These are phyloP conservation scores for Leptinotarsa juncta DNA, from an alignment of 2,888 invertebrate genomes.

Conservation along the genomic window DNA sequence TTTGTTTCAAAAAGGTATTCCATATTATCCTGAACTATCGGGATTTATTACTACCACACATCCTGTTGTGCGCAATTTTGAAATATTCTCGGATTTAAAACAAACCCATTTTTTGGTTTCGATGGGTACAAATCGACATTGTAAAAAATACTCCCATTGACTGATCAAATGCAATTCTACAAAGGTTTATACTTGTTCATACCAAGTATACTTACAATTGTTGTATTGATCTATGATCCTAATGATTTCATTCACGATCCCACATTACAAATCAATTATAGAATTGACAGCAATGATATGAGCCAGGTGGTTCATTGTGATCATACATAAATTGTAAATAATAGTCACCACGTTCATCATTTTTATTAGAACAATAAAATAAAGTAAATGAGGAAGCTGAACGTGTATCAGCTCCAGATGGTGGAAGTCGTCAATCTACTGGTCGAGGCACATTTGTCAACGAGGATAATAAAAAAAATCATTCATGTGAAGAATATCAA, in stretches of 20 bases:
- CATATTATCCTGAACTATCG: too few relatives aligned
- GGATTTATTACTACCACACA: too few relatives aligned
- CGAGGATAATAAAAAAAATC: neutral
- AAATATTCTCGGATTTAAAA: too few relatives aligned
- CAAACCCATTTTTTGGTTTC: too few relatives aligned
- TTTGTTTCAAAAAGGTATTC: too few relatives aligned
- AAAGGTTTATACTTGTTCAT: too few relatives aligned
- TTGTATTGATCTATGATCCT: too few relatives aligned
- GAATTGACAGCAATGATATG: neutral
- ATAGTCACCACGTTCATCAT: slow-evolving; percentile 19
- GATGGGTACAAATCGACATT: neutral
- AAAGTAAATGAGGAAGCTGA: slow-evolving; percentile 12
- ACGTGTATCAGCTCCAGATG: slow-evolving; percentile 24
- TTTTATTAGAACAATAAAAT: slow-evolving; percentile 20
- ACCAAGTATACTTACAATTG: neutral
- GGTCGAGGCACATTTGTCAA: slow-evolving; percentile 17
- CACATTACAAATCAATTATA: neutral
- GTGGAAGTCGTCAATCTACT: neutral
- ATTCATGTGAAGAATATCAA: neutral
- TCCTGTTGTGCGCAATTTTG: too few relatives aligned
- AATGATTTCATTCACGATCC: neutral
- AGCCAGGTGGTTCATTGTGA: slow-evolving; percentile 24
- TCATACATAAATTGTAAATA: slow-evolving; percentile 22
- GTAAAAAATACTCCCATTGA: neutral
- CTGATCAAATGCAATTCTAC: too few relatives aligned